A percentile compares a stretch with the other conserved stretches of the same genome.
Conservation (phyloP, 2,888 invertebrate genomes). For the Cheilosia grossa region DNA sequence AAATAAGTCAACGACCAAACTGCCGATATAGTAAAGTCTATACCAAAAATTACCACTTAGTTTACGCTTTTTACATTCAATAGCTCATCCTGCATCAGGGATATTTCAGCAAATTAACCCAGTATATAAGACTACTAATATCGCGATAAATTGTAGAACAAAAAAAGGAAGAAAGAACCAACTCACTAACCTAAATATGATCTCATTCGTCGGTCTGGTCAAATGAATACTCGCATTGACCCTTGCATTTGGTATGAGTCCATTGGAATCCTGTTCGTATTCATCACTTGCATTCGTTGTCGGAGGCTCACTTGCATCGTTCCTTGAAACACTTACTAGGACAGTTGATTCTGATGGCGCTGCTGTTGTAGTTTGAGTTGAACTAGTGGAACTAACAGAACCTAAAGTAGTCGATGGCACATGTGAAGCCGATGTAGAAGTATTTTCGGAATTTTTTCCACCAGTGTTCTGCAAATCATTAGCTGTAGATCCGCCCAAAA, state of each 20-base stretch:
- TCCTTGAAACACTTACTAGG: conserved; percentile 44
- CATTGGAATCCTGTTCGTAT: conserved; percentile 41
- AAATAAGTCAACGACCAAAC: too few species aligned
- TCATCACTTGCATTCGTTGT: conserved; percentile 44
- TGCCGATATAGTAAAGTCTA: too few species aligned
- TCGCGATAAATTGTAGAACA: too few species aligned
- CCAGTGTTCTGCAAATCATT: conserved; percentile 25
- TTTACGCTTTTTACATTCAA: too few species aligned
- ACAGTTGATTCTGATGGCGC: conserved; percentile 30
- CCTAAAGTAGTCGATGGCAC: not conserved
- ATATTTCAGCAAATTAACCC: too few species aligned
- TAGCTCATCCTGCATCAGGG: too few species aligned
- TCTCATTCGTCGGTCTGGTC: conserved; percentile 44
- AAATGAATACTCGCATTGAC: conserved; percentile 65
- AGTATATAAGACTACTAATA: too few species aligned
- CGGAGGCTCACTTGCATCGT: conserved; percentile 22
- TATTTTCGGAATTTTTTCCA: conserved; percentile 1
- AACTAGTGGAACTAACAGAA: conserved; percentile 3
- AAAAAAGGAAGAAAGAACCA: too few species aligned
- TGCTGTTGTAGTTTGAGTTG: conserved; percentile 5
- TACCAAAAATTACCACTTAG: too few species aligned
- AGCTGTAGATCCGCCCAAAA: conserved; percentile 13
- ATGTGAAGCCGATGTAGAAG: not conserved
- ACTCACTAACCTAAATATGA: conserved; percentile 64
- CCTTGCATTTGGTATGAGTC: conserved; percentile 62